phyloP scores from a whole-genome alignment of 2,888 invertebrate species.

The Pogonocherus hispidulus region DNA sequence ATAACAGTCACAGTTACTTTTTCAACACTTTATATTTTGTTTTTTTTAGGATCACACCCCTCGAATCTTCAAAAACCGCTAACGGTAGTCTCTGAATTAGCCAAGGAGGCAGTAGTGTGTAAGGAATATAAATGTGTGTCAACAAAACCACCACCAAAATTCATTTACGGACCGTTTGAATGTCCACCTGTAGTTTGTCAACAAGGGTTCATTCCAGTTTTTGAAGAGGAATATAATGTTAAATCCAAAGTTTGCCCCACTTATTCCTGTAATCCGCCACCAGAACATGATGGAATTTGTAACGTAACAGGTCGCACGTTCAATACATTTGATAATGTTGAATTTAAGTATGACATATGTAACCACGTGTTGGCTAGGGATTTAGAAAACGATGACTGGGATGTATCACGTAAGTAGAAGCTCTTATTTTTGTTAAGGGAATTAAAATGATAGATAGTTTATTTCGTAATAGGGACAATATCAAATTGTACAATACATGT shows the following conservation, averaged over 20 bases:
- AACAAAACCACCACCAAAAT: conserved; percentile 68
- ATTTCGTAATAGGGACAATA: background rate
- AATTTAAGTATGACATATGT: conserved; percentile 86
- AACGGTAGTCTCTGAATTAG: conserved; percentile 29
- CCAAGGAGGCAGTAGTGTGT: conserved; percentile 40
- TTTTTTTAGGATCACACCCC: conserved; percentile 1
- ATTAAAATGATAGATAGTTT: too few relatives aligned
- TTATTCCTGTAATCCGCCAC: conserved; percentile 77
- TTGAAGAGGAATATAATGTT: conserved; percentile 46
- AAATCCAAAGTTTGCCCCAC: conserved; percentile 55
- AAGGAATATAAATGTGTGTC: conserved; percentile 73
- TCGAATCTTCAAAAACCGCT: conserved; percentile 22
- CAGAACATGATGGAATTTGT: conserved; percentile 77
- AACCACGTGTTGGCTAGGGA: conserved; percentile 84
- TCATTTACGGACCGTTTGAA: conserved; percentile 50
- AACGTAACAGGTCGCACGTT: conserved; percentile 83
- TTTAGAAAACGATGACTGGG: conserved; percentile 78
- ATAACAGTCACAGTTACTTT: too few relatives aligned
- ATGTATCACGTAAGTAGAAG: conserved; percentile 74
- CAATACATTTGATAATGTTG: conserved; percentile 83
- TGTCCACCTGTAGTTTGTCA: conserved; percentile 72
- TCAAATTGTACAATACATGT: too few relatives aligned
- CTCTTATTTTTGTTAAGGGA: too few relatives aligned
- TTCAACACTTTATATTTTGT: background rate
- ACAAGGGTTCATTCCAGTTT: conserved; percentile 56